Evolutionary conservation across 1,140 invertebrate genomes (phyloP).

Genomic region (Zaprionus kolodkinae): DNA sequence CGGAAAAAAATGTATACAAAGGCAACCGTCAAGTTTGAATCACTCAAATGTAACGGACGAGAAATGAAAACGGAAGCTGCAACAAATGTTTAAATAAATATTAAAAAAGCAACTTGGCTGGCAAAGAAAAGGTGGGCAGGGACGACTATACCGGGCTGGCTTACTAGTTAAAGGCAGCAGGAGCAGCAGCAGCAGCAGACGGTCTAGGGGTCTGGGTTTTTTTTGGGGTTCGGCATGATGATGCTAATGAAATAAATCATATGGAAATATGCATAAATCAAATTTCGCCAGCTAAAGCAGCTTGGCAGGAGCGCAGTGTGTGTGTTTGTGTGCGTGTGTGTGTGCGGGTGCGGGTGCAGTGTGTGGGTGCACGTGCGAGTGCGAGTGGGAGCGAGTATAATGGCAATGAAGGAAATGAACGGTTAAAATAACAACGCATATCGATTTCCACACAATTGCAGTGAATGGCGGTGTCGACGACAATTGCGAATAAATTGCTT

Average conservation of each 20-base stretch:
- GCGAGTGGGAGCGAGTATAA: slow-evolving; percentile 45
- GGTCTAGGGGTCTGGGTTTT: background rate
- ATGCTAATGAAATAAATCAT: slow-evolving; percentile 83
- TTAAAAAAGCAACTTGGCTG: slow-evolving; percentile 64
- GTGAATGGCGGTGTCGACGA: slow-evolving; percentile 55
- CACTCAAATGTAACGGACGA: slow-evolving; percentile 81
- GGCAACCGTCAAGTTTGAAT: slow-evolving; percentile 81
- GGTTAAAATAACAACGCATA: slow-evolving; percentile 82
- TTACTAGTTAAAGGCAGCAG: slow-evolving; percentile 47
- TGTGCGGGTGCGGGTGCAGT: slow-evolving; percentile 1
- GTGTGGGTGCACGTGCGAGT: slow-evolving; percentile 5
- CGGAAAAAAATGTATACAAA: slow-evolving; percentile 80
- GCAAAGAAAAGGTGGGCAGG: background rate
- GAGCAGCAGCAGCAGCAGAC: slow-evolving; percentile 39
- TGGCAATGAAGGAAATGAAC: slow-evolving; percentile 74
- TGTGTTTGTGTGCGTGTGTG: slow-evolving; percentile 9
- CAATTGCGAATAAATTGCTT: slow-evolving; percentile 81
- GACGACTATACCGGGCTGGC: slow-evolving; percentile 26
- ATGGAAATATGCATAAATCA: slow-evolving; percentile 83
- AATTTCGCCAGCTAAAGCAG: slow-evolving; percentile 61
- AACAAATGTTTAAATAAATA: slow-evolving; percentile 83
- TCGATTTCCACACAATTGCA: slow-evolving; percentile 81
- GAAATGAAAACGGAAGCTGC: slow-evolving; percentile 81
- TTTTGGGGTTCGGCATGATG: slow-evolving; percentile 47
- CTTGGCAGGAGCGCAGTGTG: slow-evolving; percentile 22